A percentile compares a stretch with the other conserved stretches of the same genome.
Evolutionary conservation across 2,888 invertebrate species (phyloP).

Genomic region (Dicycla oo): DNA sequence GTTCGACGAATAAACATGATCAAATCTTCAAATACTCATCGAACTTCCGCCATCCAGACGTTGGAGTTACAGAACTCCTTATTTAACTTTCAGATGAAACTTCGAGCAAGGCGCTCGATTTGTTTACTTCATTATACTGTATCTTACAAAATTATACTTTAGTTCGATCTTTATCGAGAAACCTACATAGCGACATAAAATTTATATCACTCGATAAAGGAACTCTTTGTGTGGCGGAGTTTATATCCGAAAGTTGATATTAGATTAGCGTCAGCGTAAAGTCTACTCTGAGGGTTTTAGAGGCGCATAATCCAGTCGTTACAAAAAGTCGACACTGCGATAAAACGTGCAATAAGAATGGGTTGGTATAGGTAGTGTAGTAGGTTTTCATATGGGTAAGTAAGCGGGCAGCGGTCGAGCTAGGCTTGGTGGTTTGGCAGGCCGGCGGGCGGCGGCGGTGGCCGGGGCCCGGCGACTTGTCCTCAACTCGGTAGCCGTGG

Average conservation of each 20-base stretch:
- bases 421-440: slow-evolving; percentile 57
- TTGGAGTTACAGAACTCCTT: slow-evolving; percentile 65
- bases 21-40: slow-evolving; percentile 71
- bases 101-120: slow-evolving; percentile 55
- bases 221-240: slow-evolving; percentile 65
- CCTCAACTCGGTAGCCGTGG: slow-evolving; percentile 79
- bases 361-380: slow-evolving; percentile 61
- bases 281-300: slow-evolving; percentile 78
- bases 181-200: slow-evolving; percentile 54
- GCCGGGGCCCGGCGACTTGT: slow-evolving; percentile 67
- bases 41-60: slow-evolving; percentile 66
- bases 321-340: slow-evolving; percentile 81
- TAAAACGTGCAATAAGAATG: slow-evolving; percentile 83
- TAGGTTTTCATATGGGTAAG: slow-evolving; percentile 55
- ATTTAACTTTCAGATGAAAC: slow-evolving; percentile 76
- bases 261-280: slow-evolving; percentile 59
- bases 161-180: slow-evolving; percentile 56
- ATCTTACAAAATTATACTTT: slow-evolving; percentile 61
- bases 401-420: slow-evolving; percentile 61
- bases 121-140: slow-evolving; percentile 60
- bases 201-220: slow-evolving; percentile 64
- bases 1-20: slow-evolving; percentile 55
- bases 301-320: slow-evolving; percentile 76
- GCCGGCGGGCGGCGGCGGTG: slow-evolving; percentile 44
- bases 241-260: slow-evolving; percentile 67